Evolutionary conservation across 1,140 invertebrate species (phyloP), one percentile per base, ranked within the genome.

Genomic region (Zaprionus nigranus): DNA sequence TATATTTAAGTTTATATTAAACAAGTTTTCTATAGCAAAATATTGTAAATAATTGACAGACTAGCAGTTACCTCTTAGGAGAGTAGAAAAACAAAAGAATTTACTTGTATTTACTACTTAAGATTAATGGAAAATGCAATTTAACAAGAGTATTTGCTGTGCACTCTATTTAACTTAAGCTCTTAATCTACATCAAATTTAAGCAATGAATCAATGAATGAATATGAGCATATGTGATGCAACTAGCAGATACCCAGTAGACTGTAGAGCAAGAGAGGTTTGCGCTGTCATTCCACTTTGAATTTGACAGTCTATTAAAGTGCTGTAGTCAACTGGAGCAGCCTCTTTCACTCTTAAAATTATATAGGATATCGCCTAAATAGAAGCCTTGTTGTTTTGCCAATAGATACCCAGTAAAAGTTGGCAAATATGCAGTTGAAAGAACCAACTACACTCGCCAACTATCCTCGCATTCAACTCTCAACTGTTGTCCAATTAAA

Each of bases 31-130:
- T 38, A 3, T 7, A 46, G 7, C 2, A 3, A 46, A 46, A 17
- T 2, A 11, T 9, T 9, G 7, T 46, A 46, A 17, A 46, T 1
- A 17, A 1, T n/a, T 20, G n/a, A 9, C 40, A 17, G n/a, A 46
- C 6, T 20, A 17, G 40, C 40, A 17, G 2, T 3, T 43, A 43
- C 40, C n/a, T n/a, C n/a, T 2, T n/a, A 3, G 2, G 0, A 46
- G 40, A 3, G 6, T 0, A 5, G 5, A 0, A n/a, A n/a, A 40
- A 7, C 6, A 40, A n/a, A 0, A 1, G 38, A 15, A 40, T 15
- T n/a, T n/a, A 40, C 15, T n/a, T 4, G 2, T 6, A 1, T 5
- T 15, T 15, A 40, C 38, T 5, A n/a, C 6, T 15, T 15, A n/a
- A 40, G 6, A 5, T n/a, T 5, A 40, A 40, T 40, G 4, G 15